These are phyloP conservation scores for Gymnopithys bicolor DNA, from an alignment of 2,797 vertebrate species.

Conservation along the genomic window DNA sequence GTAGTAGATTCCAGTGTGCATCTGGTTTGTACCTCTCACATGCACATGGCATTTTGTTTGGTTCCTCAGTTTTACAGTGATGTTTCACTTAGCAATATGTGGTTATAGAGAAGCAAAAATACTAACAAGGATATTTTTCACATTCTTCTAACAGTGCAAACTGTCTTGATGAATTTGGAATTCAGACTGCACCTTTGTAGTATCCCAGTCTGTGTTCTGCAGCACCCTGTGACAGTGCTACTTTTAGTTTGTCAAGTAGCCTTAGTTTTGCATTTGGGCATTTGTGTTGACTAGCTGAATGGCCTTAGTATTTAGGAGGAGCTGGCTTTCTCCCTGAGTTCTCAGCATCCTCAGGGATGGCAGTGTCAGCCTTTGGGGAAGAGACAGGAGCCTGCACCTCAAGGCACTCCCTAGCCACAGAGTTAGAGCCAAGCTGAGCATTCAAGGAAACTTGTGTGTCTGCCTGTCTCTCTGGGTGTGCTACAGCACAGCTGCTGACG, in stretches of 20 bases:
- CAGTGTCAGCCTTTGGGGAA: neutral
- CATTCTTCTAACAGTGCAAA: accelerated
- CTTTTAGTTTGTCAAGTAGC: neutral
- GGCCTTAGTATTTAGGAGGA: neutral
- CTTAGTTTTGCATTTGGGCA: neutral
- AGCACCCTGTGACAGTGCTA: neutral
- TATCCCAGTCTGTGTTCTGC: neutral
- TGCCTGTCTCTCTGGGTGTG: neutral
- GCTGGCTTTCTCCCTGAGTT: neutral
- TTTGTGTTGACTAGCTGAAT: neutral
- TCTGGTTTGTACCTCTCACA: neutral
- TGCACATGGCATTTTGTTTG: neutral
- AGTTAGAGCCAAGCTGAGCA: neutral
- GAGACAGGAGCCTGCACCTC: neutral
- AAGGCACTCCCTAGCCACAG: neutral
- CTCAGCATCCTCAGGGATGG: neutral
- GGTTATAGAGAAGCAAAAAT: neutral
- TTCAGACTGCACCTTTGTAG: neutral
- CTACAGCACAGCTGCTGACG: neutral
- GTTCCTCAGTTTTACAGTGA: neutral
- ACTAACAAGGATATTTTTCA: neutral
- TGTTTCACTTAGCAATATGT: neutral
- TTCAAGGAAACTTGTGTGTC: neutral
- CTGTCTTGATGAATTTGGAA: neutral
- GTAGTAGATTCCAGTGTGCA: neutral